Base-by-base conservation (phyloP, 2,888 invertebrate genomes). In the Drosophila incognita region DNA sequence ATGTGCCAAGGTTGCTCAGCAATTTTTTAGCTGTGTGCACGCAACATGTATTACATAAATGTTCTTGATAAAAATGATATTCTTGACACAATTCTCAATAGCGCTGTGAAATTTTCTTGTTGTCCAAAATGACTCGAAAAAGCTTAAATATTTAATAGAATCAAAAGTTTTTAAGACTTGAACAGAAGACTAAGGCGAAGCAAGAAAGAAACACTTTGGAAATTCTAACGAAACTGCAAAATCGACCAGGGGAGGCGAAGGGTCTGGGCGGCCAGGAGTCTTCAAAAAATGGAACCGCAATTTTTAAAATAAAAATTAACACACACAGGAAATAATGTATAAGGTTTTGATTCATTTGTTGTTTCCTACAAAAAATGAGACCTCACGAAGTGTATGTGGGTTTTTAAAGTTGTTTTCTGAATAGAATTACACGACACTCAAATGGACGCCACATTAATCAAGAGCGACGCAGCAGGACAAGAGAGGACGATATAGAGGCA, bases 371-470 rank as follows among this genome's bases (percentile, higher is more conserved):
- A 46, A 46, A 24, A 46, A 46, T 46, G 46, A 46, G 24, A 46
- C 21, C 15, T 46, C 46, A 24, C 15, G 21, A 24, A 29, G 33
- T 29, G 15, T 27, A 33, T 70, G 36, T 36, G 40, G 35, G 61
- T 57, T 40, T 40, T 46, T 36, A 48, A 57, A 57, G 35, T 61
- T 35, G 27, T 70, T 75, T 66, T 65, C 63, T 51, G 40, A 64
- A 58, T 64, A 66, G 65, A 67, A 79, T 79, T 81, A 73, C 54
- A 62, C 46, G 49, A 61, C 60, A 72, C 68, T 72, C 51, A 61
- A 75, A 59, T 64, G 72, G 59, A 63, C 38, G 59, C 33, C 57
- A 79, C 77, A 77, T 77, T 79, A 79, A 77, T 77, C 80, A 79
- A 58, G 33, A 63, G 48, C 33, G 8, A 46, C 21, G 36, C 33